Conservation (phyloP, 2,888 invertebrate genomes). For the Melanophora roralis region DNA sequence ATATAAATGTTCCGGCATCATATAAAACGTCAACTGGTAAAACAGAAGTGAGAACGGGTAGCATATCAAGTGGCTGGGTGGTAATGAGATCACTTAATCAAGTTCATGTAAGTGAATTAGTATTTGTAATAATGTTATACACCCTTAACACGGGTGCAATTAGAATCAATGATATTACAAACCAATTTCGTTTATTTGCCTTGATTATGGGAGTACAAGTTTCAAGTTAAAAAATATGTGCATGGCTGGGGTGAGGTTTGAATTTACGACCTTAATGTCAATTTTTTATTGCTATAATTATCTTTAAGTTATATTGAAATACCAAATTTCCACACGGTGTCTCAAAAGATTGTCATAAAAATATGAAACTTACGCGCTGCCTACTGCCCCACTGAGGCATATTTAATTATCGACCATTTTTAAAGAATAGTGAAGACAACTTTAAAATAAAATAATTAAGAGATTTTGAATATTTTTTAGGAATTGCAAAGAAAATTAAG, state of each 20-base stretch:
- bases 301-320: no score
- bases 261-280: constrained; percentile 64
- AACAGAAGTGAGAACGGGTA: constrained; percentile 74
- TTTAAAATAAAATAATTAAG: not conserved
- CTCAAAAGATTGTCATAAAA: constrained; percentile 63
- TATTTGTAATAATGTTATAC: no score
- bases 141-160: no score
- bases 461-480: constrained; percentile 73
- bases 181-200: no score
- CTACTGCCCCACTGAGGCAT: constrained; percentile 65
- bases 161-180: no score
- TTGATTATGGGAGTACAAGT: no score
- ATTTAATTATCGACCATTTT: not conserved
- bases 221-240: not conserved
- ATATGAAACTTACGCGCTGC: constrained; percentile 65
- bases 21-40: constrained; percentile 61
- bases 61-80: constrained; percentile 83
- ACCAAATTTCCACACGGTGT: no score
- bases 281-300: no score
- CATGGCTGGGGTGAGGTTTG: constrained; percentile 57
- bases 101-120: constrained; percentile 79
- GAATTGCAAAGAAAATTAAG: constrained; percentile 90
- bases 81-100: constrained; percentile 81
- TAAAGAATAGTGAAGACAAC: not conserved
- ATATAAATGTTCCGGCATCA: constrained; percentile 71